Conservation (phyloP, 2,888 invertebrate species). For the Brenthis hecate region DNA sequence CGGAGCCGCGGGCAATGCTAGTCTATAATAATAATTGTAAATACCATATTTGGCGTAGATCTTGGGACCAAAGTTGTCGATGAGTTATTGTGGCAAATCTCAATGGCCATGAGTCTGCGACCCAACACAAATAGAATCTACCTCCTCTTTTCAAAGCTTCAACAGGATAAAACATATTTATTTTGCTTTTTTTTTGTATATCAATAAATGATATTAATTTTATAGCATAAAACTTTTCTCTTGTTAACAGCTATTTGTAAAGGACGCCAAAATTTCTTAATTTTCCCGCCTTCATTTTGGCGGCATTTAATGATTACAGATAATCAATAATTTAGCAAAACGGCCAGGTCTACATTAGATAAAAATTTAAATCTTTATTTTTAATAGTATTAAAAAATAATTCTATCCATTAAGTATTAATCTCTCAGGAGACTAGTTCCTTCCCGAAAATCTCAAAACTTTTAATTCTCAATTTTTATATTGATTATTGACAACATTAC, state of each 20-base stretch:
- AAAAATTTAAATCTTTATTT: background rate
- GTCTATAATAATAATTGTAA: background rate
- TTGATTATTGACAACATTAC: too few relatives aligned
- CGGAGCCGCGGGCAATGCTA: too few relatives aligned
- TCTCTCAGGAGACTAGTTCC: too few relatives aligned
- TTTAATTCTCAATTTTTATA: too few relatives aligned
- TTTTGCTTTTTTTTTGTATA: background rate
- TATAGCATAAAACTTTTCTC: background rate
- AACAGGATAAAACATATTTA: constrained; percentile 70
- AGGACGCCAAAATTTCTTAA: background rate
- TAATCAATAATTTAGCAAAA: background rate
- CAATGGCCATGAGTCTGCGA: constrained; percentile 74
- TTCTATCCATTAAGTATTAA: background rate
- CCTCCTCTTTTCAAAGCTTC: constrained; percentile 68
- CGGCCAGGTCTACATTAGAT: background rate
- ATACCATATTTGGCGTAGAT: constrained; percentile 69
- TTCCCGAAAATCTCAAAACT: too few relatives aligned
- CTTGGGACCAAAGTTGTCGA: constrained; percentile 67
- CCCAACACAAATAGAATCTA: constrained; percentile 73
- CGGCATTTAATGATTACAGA: background rate
- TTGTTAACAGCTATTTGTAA: background rate
- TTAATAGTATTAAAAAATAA: background rate
- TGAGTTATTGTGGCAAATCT: constrained; percentile 67
- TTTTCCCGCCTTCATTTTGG: constrained; percentile 8
- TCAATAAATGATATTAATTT: background rate